A percentile compares a stretch with the other conserved stretches of the same genome.
phyloP scores from a whole-genome alignment of 1,140 invertebrate species.

The Leucophenga varia region DNA sequence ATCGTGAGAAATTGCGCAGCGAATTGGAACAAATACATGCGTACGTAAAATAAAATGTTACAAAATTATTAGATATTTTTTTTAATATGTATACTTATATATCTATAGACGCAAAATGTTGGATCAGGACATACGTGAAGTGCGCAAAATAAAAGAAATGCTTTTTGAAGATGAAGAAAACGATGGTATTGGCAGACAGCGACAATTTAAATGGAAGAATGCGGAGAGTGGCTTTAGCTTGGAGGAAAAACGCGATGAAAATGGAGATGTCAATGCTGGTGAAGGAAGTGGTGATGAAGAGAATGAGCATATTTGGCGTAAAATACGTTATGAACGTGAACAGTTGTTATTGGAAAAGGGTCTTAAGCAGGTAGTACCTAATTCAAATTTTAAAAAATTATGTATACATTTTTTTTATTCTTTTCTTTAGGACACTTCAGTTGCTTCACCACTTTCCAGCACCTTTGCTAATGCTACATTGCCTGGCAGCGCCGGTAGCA shows the following conservation, averaged over 20 bases:
- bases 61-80: too few relatives aligned
- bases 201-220: constrained; percentile 79
- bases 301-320: constrained; percentile 67
- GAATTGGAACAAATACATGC: constrained; percentile 69
- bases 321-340: constrained; percentile 64
- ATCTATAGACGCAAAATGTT: constrained; percentile 65
- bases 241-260: constrained; percentile 40
- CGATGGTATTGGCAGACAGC: constrained; percentile 67
- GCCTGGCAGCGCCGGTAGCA: constrained; percentile 3
- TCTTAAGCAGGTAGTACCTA: constrained; percentile 33
- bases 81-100: not conserved
- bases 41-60: constrained; percentile 53
- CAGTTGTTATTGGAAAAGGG: constrained; percentile 61
- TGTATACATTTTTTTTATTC: not conserved
- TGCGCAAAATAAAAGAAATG: constrained; percentile 74
- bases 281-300: constrained; percentile 63
- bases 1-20: constrained; percentile 63
- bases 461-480: constrained; percentile 19
- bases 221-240: constrained; percentile 58
- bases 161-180: constrained; percentile 82
- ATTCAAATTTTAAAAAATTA: not conserved
- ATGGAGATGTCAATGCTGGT: constrained; percentile 54
- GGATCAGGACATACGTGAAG: constrained; percentile 75
- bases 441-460: constrained; percentile 17
- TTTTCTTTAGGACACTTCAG: constrained; percentile 14